Evolutionary conservation across 1,140 invertebrate genomes (phyloP), one percentile per base, ranked within the genome.

Genomic region (Ditylenchus dipsaci): DNA sequence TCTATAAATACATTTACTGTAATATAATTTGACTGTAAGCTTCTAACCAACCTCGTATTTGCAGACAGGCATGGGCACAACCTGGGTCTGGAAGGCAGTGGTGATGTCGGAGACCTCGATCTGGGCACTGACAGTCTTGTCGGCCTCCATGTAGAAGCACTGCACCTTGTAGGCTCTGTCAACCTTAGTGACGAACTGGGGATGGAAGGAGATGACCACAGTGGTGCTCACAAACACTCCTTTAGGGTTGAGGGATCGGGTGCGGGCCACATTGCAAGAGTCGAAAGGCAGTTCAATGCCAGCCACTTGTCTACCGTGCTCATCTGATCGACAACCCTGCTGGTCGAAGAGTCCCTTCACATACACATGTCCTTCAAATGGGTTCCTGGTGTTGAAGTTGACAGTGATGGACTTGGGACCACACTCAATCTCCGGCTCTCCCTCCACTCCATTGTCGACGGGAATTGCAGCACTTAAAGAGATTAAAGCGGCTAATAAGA

Each of bases 71-170:
- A 82, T 82, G 26, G 80, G 81, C 26, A 82, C 81, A 53, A 82
- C 76, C 60, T 83, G 79, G 19, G 81, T 82, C 65, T 82, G 80
- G 80, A 82, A 80, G 26, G 69, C 71, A 33, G 80, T 82, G 71
- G 80, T 82, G 27, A 82, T 73, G 57, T 83, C 82, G 53, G 79
- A 82, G 42, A 82, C 80, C 57, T 82, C 80, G 53, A 82, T 63
- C 60, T 82, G 77, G 1, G 77, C 68, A 53, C 65, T 79, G 64
- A 82, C 80, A 56, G 80, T 83, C 66, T 83, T 83, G 76, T 82
- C 81, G 43, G 80, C 78, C 61, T 82, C 80, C 80, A 82, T 82
- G 79, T 82, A 82, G 80, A 82, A 83, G 76, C 80, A 82, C 67
- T 82, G 81, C 42, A 82, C 76, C 26, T 76, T 72, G 74, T 82